A percentile compares a stretch with the other conserved stretches of the same genome.
phyloP scores from a whole-genome alignment of 2,797 vertebrate genomes.

The Rhincodon typus region DNA sequence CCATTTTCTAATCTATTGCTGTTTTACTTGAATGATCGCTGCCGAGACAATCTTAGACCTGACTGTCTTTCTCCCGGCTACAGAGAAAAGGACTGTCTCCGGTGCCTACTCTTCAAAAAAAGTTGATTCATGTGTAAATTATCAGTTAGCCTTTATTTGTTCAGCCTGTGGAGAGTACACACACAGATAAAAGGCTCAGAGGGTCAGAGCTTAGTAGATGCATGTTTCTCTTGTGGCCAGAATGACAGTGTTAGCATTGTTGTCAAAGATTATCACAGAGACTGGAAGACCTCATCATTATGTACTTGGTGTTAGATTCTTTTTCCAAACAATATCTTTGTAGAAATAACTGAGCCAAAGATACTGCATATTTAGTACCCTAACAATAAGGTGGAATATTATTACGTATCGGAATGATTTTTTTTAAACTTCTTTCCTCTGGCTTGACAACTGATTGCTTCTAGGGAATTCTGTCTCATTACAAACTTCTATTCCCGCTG shows the following conservation, averaged over 20 bases:
- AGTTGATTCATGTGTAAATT: slow-evolving; percentile 76
- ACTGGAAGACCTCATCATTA: slow-evolving; percentile 54
- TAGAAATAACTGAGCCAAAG: neutral
- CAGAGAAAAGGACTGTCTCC: slow-evolving; percentile 57
- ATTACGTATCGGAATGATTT: neutral
- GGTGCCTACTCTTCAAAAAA: slow-evolving; percentile 55
- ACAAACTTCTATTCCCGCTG: neutral
- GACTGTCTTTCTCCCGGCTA: slow-evolving; percentile 49
- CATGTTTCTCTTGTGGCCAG: slow-evolving; percentile 53
- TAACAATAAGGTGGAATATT: slow-evolving; percentile 28
- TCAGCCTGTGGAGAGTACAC: slow-evolving; percentile 63
- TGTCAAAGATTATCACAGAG: slow-evolving; percentile 64
- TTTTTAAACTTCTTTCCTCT: slow-evolving; percentile 2
- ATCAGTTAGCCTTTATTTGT: slow-evolving; percentile 64
- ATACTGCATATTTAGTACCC: slow-evolving; percentile 14
- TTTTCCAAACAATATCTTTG: slow-evolving; percentile 11
- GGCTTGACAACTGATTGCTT: neutral
- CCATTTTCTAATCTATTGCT: slow-evolving; percentile 49
- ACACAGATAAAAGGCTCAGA: slow-evolving; percentile 59
- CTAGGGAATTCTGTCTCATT: neutral
- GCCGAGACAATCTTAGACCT: slow-evolving; percentile 60
- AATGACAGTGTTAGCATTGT: slow-evolving; percentile 54
- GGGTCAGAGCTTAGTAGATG: slow-evolving; percentile 57
- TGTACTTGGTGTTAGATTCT: slow-evolving; percentile 48
- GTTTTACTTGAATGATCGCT: slow-evolving; percentile 55